Conservation (phyloP, 2,797 vertebrate species). For the Tokudaia tokunoshimensis region DNA sequence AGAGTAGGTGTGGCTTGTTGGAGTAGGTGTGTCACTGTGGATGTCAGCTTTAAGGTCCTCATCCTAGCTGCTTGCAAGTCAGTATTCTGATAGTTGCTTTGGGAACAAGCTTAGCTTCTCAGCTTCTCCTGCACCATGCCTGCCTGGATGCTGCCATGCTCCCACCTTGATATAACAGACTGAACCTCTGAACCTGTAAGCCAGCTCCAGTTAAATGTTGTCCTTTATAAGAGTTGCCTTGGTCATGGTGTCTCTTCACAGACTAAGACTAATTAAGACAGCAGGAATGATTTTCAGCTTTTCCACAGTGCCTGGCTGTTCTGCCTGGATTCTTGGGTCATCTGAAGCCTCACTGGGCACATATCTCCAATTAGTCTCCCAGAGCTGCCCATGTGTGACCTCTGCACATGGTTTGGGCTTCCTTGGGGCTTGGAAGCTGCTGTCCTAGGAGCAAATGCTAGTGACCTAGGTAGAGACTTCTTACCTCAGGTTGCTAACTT, state of each 20-base stretch:
- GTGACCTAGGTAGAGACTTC: neutral
- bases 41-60: neutral
- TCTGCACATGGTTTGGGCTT: neutral
- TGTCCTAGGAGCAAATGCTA: neutral
- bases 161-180: neutral
- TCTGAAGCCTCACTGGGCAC: neutral
- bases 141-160: neutral
- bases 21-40: neutral
- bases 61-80: neutral
- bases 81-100: no score
- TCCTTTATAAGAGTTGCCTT: neutral
- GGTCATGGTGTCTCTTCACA: neutral
- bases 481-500: neutral
- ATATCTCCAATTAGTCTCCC: neutral
- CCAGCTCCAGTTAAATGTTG: neutral
- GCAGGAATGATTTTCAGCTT: neutral
- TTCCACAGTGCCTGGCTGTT: neutral
- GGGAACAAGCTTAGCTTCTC: neutral
- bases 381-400: rapidly evolving
- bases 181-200: neutral
- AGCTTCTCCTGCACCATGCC: neutral
- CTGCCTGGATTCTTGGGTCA: neutral
- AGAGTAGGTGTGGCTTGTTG: neutral
- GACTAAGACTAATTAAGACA: neutral
- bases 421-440: neutral